Evolutionary conservation across 1,140 invertebrate species (phyloP), one percentile per base, ranked within the genome.

Genomic region (Drosophila dunni): DNA sequence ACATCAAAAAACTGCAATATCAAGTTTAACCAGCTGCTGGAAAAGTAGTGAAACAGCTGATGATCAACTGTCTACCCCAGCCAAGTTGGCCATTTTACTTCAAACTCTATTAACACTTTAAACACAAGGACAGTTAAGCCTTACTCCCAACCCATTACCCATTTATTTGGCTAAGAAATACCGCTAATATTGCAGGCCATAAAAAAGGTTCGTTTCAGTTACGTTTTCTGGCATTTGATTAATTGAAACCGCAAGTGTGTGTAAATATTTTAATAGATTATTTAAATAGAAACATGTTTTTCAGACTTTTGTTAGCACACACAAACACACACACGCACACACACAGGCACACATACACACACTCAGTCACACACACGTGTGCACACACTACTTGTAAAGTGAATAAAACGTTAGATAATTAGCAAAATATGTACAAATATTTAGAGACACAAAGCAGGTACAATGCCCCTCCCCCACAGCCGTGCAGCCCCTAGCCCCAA

Each of bases 211-310:
- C 24, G 36, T 5, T 17, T 36, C 44, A 36, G 15, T 24, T 61
- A 13, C 15, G 29, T 15, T 68, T 68, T 69, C 40, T 54, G 50
- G 50, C 57, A 69, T 62, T 69, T 74, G 71, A 74, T 74, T 74
- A 74, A 74, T 69, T 68, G 51, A 65, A 78, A 68, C 68, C 50
- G 42, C 63, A 56, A 46, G 61, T 81, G 58, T 75, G 67, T 72
- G 85, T 89, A 84, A 78, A 90, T 89, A 89, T 85, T 90, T 89
- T 70, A 90, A 68, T 84, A 89, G 84, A 82, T 89, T 84, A 89
- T 84, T 89, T 89, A 84, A 89, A 84, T 84, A 89, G 74, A 89
- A 79, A 89, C 84, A 89, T 89, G 85, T 89, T 89, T 89, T 89
- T 89, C 84, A 89, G 84, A 89, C 85, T 89, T 89, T 84, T 84